A percentile compares a stretch with the other conserved stretches of the same genome.
phyloP scores from a whole-genome alignment of 2,888 invertebrate genomes.

The Acheta domesticus region DNA sequence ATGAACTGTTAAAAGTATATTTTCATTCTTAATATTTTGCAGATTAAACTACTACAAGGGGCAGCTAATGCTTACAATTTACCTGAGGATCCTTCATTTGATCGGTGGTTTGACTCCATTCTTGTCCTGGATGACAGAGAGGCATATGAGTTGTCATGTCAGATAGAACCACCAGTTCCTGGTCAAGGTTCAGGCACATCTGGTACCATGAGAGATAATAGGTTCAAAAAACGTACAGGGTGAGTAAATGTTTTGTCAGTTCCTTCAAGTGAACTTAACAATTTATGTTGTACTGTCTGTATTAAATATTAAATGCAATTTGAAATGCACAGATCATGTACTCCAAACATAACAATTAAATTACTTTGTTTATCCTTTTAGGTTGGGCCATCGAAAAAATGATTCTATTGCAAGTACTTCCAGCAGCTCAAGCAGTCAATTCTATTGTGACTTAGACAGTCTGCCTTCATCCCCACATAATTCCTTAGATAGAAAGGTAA shows the following conservation, averaged over 20 bases:
- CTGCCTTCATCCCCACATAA: constrained; percentile 70
- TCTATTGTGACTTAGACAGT: constrained; percentile 78
- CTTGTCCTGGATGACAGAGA: constrained; percentile 89
- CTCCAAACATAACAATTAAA: neutral
- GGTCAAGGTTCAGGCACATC: constrained; percentile 36
- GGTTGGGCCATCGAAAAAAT: constrained; percentile 77
- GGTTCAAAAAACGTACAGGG: constrained; percentile 39
- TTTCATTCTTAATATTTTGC: constrained; percentile 35
- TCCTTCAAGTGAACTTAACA: neutral
- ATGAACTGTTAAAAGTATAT: neutral
- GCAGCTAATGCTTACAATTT: constrained; percentile 95
- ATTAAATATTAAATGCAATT: too few relatives aligned
- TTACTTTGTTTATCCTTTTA: constrained; percentile 28
- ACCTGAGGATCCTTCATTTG: constrained; percentile 79
- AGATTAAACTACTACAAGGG: constrained; percentile 91
- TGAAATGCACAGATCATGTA: too few relatives aligned
- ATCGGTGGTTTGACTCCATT: constrained; percentile 93
- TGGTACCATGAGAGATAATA: constrained; percentile 38
- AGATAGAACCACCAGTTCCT: constrained; percentile 69
- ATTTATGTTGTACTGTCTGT: neutral
- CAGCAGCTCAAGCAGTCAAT: constrained; percentile 72
- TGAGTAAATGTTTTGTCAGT: constrained; percentile 32
- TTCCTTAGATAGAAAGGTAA: constrained; percentile 64
- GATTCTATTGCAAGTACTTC: constrained; percentile 88
- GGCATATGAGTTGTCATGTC: constrained; percentile 83